These are phyloP conservation scores for Tortricodes alternella DNA, from an alignment of 2,888 invertebrate species.

Conservation along the genomic window DNA sequence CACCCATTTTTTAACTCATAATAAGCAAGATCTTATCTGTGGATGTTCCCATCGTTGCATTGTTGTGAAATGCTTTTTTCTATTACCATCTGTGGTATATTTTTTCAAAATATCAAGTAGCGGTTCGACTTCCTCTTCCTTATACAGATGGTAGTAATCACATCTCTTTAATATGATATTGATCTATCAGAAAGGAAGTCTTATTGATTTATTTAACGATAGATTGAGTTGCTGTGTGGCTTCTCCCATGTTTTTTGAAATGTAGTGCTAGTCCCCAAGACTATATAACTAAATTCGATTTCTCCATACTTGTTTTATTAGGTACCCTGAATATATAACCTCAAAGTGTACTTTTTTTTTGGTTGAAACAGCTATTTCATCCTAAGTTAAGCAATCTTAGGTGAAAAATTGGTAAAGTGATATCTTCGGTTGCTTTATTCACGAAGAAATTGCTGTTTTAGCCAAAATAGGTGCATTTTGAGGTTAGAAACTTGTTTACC, in stretches of 20 bases:
- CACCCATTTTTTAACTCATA: conserved; percentile 26
- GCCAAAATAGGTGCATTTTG: too few relatives aligned
- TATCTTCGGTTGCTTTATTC: too few relatives aligned
- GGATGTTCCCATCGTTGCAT: conserved; percentile 25
- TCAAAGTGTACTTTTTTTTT: too few relatives aligned
- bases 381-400: too few relatives aligned
- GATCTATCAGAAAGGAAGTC: not conserved
- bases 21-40: conserved; percentile 19
- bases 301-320: too few relatives aligned
- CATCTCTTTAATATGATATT: not conserved
- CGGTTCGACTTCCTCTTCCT: conserved; percentile 14
- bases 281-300: too few relatives aligned
- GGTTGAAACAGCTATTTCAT: too few relatives aligned
- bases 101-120: conserved; percentile 10
- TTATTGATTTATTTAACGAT: not conserved
- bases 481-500: too few relatives aligned
- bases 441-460: too few relatives aligned
- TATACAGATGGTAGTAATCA: not conserved
- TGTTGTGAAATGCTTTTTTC: conserved; percentile 21
- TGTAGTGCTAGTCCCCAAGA: too few relatives aligned
- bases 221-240: not conserved
- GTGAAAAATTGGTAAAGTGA: too few relatives aligned
- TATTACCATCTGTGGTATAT: conserved; percentile 17
- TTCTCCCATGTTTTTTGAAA: not conserved
- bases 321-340: too few relatives aligned